Evolutionary conservation across 2,797 vertebrate genomes (phyloP), one percentile per base, ranked within the genome.

Genomic region (Gouania willdenowi): DNA sequence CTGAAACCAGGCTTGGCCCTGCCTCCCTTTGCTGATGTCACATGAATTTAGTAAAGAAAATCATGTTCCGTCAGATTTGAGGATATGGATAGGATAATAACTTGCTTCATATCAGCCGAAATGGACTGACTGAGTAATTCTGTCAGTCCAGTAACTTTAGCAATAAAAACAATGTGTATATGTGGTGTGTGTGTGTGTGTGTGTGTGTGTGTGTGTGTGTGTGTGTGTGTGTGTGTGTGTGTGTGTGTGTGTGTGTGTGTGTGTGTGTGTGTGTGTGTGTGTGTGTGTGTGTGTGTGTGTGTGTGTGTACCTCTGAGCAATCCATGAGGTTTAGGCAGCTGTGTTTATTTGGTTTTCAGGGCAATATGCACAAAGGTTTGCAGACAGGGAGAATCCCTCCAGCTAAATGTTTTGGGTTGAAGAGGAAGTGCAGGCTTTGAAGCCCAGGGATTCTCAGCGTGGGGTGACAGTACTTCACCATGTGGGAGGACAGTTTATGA

Each of bases 331-430:
- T 22, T 60, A 70, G 73, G 76, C 84, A 82, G 82, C 81, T 84
- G 79, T 77, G 73, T 81, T 83, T 82, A 72, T 83, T 76, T 73
- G 63, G 47, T 74, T 59, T 48, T 55, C 46, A 74, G 60, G 62
- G 84, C 79, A 83, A 78, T 74, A 48, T 49, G 62, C 53, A 48
- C 58, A 58, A 62, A 59, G 65, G 47, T 81, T 45, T 47, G 38
- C 39, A 57, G 60, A 60, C 41, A 60, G 53, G 53, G 36, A 67
- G 41, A 10, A 4, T 39, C 65, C 66, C 37, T 57, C 44, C 30
- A 6, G 77, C 73, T 55, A 58, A 77, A 76, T 80, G 79, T 77
- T 83, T 75, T 58, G 53, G 63, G 71, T 35, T 4, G 36, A 68
- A 55, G 54, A 63, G 66, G 59, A 72, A 70, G 55, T 35, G 10